These are phyloP conservation scores for Pogona vitticeps DNA, from an alignment of 2,113 vertebrate species.

Conservation along the genomic window DNA sequence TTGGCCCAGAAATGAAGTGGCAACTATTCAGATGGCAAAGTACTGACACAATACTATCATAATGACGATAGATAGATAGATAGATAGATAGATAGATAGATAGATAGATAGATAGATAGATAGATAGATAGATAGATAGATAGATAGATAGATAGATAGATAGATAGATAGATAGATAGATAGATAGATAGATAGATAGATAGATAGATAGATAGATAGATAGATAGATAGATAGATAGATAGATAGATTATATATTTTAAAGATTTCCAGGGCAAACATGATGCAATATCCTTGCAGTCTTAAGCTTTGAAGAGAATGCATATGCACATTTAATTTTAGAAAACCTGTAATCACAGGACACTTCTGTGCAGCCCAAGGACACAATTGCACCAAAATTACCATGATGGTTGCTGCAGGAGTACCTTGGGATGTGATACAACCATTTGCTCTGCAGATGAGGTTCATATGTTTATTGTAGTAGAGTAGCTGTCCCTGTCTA, in stretches of 20 bases:
- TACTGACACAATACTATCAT: neutral
- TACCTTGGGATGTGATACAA: neutral
- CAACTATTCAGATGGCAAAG: neutral
- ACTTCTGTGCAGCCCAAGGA: neutral
- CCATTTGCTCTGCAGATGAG: neutral
- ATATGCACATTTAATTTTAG: neutral
- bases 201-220: no score
- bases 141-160: no score
- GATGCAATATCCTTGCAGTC: neutral
- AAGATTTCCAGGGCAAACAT: neutral
- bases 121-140: no score
- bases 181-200: no score
- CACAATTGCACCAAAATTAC: neutral
- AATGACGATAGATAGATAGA: no score
- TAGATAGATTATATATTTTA: no score
- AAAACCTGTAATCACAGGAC: neutral
- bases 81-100: no score
- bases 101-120: no score
- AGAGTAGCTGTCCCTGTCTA: neutral
- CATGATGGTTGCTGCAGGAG: neutral
- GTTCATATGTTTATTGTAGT: neutral
- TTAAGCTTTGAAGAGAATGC: neutral
- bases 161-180: no score
- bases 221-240: no score
- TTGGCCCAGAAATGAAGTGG: neutral